Evolutionary conservation across 2,113 vertebrate species (phyloP), one percentile per base, ranked within the genome.

Genomic region (Callionymus lyra): DNA sequence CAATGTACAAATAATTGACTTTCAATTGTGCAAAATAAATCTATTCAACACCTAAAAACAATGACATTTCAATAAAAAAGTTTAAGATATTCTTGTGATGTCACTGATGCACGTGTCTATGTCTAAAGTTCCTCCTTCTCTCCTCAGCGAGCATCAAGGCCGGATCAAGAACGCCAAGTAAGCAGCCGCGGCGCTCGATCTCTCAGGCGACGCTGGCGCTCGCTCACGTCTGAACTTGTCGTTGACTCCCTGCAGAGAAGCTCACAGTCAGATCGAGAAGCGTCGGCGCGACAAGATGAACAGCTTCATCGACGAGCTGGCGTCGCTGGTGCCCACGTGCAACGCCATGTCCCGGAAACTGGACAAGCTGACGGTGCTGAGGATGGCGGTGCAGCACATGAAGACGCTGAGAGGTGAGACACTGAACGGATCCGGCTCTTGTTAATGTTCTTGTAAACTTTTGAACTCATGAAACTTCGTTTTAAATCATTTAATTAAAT

Each of bases 361-460:
- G 48, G 95, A 99, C 71, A 99, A 99, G 60, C 90, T 99, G 10
- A 98, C 95, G 0, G 95, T 99, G 10, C 81, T 99, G 21, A 87
- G 95, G 50, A 99, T 98, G 95, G 95, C 95, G 1, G 95, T 99
- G 15, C 95, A 99, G 69, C 95, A 99, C 63, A 97, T 99, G 93
- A 98, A 98, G 81, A 98, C 95, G 0, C 73, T 99, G 63, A 75
- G 95, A 87, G 95, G 95, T 97, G 35, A 88, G 85, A n/a, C 21
- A n/a, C n/a, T n/a, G 21, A 8, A 27, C 21, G 21, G 4, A 4
- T 4, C n/a, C n/a, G n/a, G n/a, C n/a, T n/a, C n/a, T n/a, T n/a
- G n/a, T n/a, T n/a, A n/a, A n/a, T n/a, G n/a, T n/a, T n/a, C n/a
- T n/a, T n/a, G n/a, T n/a, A n/a, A n/a, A n/a, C n/a, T n/a, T n/a